Conservation (phyloP, 2,113 vertebrate genomes). For the Prionailurus bengalensis region DNA sequence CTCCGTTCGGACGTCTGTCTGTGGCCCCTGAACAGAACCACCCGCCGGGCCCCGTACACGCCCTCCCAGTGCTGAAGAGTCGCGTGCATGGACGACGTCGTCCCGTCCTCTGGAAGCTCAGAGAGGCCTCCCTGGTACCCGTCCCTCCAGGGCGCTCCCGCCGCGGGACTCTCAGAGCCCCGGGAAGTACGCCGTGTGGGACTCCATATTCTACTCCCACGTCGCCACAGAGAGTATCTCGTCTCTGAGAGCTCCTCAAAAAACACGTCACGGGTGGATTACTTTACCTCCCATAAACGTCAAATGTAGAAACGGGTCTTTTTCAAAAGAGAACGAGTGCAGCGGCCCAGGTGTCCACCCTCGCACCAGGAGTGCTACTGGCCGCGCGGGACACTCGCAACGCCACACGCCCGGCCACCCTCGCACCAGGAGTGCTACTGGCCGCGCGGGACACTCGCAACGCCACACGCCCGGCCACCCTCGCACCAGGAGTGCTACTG, state of each 20-base stretch:
- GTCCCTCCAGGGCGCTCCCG: no score
- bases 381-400: background rate
- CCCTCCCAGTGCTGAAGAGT: no score
- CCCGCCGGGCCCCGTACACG: accelerated
- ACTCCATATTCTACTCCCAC: accelerated
- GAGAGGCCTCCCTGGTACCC: no score
- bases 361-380: background rate
- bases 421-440: no score
- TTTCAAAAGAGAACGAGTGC: no score
- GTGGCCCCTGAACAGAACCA: background rate
- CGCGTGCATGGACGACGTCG: background rate
- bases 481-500: background rate
- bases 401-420: background rate
- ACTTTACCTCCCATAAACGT: background rate
- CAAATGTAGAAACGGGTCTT: background rate
- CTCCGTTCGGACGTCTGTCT: accelerated
- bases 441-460: no score
- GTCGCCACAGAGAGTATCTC: background rate
- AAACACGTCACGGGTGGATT: no score
- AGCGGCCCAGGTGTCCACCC: background rate
- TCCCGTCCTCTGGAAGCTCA: background rate
- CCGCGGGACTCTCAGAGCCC: accelerated
- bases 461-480: no score
- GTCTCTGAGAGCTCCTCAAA: background rate
- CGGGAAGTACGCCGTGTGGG: accelerated